Conservation (phyloP, 1,140 invertebrate species). For the Hypothenemus hampei region DNA sequence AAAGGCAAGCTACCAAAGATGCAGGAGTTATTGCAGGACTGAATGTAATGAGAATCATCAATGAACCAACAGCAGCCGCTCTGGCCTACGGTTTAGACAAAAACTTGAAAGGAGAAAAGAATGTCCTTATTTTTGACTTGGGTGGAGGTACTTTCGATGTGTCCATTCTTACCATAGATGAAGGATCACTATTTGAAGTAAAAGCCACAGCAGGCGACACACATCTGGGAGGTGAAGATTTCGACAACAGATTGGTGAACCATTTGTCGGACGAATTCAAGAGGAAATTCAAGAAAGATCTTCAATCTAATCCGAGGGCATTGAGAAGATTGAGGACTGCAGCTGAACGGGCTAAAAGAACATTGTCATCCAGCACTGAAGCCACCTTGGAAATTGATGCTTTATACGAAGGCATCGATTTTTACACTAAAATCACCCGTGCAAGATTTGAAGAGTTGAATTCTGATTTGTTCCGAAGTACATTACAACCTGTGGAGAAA, state of each 20-base stretch:
- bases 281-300: constrained; percentile 50
- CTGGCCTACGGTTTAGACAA: constrained; percentile 75
- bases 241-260: constrained; percentile 66
- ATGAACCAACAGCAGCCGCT: constrained; percentile 75
- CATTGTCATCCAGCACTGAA: constrained; percentile 69
- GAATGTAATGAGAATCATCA: constrained; percentile 69
- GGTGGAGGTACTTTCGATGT: constrained; percentile 71
- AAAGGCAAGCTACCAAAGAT: constrained; percentile 54
- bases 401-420: constrained; percentile 65
- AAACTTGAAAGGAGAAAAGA: constrained; percentile 66
- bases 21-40: constrained; percentile 60
- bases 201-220: constrained; percentile 62
- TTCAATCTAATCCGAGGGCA: constrained; percentile 47
- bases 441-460: constrained; percentile 62
- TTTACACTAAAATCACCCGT: constrained; percentile 56
- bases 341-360: constrained; percentile 74
- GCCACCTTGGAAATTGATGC: constrained; percentile 72
- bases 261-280: constrained; percentile 54
- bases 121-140: constrained; percentile 61
- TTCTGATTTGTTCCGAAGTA: constrained; percentile 56
- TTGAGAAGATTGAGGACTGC: constrained; percentile 69
- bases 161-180: constrained; percentile 69
- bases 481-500: constrained; percentile 61
- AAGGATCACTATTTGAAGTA: constrained; percentile 62
- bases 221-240: constrained; percentile 53